These are phyloP conservation scores for Ceratotherium simum DNA, from an alignment of 2,113 vertebrate species.

Conservation along the genomic window DNA sequence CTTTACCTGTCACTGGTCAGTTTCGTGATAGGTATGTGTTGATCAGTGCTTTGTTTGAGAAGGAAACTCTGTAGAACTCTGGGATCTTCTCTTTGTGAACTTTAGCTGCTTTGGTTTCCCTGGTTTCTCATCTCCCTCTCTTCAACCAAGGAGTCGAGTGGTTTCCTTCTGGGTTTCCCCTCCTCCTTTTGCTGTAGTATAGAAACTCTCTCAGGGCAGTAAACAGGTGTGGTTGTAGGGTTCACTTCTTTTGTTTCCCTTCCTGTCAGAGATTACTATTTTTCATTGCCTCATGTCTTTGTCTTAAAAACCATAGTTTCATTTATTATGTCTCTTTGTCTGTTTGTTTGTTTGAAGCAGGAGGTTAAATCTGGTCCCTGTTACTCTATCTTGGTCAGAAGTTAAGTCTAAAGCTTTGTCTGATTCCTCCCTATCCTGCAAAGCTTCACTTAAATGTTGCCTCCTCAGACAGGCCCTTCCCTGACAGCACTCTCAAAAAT, in stretches of 20 bases:
- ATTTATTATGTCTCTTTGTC: background rate
- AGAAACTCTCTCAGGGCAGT: background rate
- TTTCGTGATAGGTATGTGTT: background rate
- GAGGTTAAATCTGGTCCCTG: background rate
- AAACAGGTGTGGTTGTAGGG: background rate
- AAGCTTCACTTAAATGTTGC: constrained; percentile 32
- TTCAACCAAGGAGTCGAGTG: background rate
- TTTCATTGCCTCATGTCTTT: background rate
- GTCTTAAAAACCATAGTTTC: constrained; percentile 39
- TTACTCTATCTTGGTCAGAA: background rate
- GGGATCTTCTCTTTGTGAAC: background rate
- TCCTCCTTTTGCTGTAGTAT: background rate
- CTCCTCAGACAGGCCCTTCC: background rate
- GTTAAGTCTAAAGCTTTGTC: background rate
- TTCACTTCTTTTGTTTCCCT: background rate
- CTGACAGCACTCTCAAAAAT: background rate
- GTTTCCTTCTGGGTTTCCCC: background rate
- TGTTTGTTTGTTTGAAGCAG: background rate
- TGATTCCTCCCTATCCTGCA: background rate
- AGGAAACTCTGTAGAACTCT: background rate
- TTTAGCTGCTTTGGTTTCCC: background rate
- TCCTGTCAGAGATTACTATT: background rate
- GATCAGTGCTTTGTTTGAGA: background rate
- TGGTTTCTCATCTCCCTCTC: background rate
- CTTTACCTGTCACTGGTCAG: background rate